Evolutionary conservation across 2,888 invertebrate genomes (phyloP), one percentile per base, ranked within the genome.

Genomic region (Cheiracanthium punctorium): DNA sequence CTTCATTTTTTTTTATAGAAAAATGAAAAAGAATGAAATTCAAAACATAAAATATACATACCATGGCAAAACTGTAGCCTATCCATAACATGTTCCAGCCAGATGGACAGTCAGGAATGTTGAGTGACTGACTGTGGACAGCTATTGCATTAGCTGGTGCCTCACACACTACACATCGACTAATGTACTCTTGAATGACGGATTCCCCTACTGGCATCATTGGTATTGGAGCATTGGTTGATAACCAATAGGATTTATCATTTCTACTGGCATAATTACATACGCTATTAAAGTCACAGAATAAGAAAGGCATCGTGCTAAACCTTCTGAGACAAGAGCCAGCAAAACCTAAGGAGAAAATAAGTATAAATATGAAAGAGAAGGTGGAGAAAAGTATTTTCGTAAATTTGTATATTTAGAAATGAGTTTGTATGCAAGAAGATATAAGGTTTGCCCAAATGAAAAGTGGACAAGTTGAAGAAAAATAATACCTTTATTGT

Each of bases 11-110:
- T n/a, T n/a, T n/a, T n/a, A n/a, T n/a, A n/a, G n/a, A n/a, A n/a
- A n/a, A n/a, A n/a, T n/a, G n/a, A n/a, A n/a, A n/a, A n/a, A n/a
- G n/a, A n/a, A n/a, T n/a, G n/a, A n/a, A n/a, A n/a, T n/a, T n/a
- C n/a, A n/a, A n/a, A n/a, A n/a, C n/a, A n/a, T n/a, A n/a, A n/a
- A n/a, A n/a, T n/a, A 77, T 29, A 91, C 93, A 93, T 93, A 97
- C 97, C 98, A 99, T 98, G 64, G 97, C 94, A 92, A 98, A 99
- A 93, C 98, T 98, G 94, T 97, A 98, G 89, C 98, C 98, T 89
- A 97, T 96, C 98, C 98, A 99, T 52, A 98, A 93, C 82, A 95
- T 94, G 90, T 94, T 94, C 98, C 98, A 99, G 82, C 96, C 97
- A 30, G 91, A 91, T 0, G 98, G 98, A 93, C 98, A 99, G 77